Percentiles rank a stretch among this genome's conserved stretches.
These are phyloP conservation scores for Thyatira batis DNA, from an alignment of 2,888 invertebrate genomes.

Conservation along the genomic window DNA sequence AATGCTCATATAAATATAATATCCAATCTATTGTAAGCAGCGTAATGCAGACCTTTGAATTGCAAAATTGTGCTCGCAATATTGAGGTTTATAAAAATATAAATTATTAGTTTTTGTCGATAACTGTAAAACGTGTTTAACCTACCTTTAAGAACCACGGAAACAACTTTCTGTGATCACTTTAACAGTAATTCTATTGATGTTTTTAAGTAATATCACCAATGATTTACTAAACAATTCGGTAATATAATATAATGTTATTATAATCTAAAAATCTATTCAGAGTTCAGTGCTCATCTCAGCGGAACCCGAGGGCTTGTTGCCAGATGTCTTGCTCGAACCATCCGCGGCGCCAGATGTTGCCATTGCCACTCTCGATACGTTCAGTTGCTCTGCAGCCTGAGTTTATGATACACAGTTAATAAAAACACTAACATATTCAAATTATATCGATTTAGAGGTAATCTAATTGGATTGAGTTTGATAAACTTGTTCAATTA, in stretches of 20 bases:
- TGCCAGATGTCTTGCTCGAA: slow-evolving; percentile 40
- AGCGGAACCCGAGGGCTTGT: slow-evolving; percentile 59
- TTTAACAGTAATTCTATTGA: not conserved
- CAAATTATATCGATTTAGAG: not conserved
- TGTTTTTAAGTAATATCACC: slow-evolving; percentile 2
- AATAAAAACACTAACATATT: slow-evolving; percentile 3
- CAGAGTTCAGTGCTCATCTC: slow-evolving; percentile 88
- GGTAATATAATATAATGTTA: slow-evolving; percentile 13
- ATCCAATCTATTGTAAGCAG: no score
- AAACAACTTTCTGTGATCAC: no score
- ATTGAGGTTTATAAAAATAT: no score
- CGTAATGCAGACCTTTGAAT: no score
- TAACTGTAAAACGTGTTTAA: no score
- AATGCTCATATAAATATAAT: no score
- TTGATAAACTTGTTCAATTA: not conserved
- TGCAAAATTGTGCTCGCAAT: no score
- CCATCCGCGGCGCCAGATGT: slow-evolving; percentile 41
- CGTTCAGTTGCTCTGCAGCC: slow-evolving; percentile 79
- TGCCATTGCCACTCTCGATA: slow-evolving; percentile 35
- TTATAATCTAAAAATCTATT: slow-evolving; percentile 25
- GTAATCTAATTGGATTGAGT: not conserved
- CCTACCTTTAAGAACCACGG: no score
- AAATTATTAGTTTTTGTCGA: no score
- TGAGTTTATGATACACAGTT: slow-evolving; percentile 30
- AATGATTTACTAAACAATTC: slow-evolving; percentile 6